A percentile compares a stretch with the other conserved stretches of the same genome.
These are phyloP conservation scores for Ips typographus DNA, from an alignment of 1,140 invertebrate species.

Conservation along the genomic window DNA sequence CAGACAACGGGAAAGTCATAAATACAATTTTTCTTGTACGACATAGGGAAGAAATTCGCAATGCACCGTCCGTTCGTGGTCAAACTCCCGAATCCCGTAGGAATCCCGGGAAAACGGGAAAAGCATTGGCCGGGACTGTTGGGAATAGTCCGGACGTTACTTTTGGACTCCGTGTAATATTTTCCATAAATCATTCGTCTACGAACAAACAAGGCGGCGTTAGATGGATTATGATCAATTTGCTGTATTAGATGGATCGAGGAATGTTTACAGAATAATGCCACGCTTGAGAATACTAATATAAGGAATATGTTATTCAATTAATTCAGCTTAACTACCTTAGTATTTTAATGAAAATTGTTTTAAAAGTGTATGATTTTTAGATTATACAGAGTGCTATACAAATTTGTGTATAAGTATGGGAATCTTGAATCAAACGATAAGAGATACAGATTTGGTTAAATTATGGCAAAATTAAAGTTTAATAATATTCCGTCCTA, in stretches of 20 bases:
- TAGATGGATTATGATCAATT: slow-evolving; percentile 34
- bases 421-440: no score
- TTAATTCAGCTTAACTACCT: no score
- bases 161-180: slow-evolving; percentile 31
- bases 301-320: neutral
- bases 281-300: neutral
- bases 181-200: slow-evolving; percentile 37
- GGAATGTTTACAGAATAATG: slow-evolving; percentile 4
- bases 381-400: no score
- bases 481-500: no score
- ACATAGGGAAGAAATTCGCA: slow-evolving; percentile 31
- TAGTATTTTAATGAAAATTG: no score
- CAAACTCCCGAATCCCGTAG: slow-evolving; percentile 31
- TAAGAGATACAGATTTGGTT: no score
- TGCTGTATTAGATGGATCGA: slow-evolving; percentile 2
- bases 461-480: no score
- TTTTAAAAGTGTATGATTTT: no score
- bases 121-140: slow-evolving; percentile 25
- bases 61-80: slow-evolving; percentile 32
- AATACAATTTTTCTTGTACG: slow-evolving; percentile 37
- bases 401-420: no score
- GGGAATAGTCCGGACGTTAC: slow-evolving; percentile 31
- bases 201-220: slow-evolving; percentile 7
- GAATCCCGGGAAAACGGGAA: slow-evolving; percentile 28
- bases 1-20: slow-evolving; percentile 30